phyloP scores from a whole-genome alignment of 2,113 vertebrate species.

The Pipa parva region DNA sequence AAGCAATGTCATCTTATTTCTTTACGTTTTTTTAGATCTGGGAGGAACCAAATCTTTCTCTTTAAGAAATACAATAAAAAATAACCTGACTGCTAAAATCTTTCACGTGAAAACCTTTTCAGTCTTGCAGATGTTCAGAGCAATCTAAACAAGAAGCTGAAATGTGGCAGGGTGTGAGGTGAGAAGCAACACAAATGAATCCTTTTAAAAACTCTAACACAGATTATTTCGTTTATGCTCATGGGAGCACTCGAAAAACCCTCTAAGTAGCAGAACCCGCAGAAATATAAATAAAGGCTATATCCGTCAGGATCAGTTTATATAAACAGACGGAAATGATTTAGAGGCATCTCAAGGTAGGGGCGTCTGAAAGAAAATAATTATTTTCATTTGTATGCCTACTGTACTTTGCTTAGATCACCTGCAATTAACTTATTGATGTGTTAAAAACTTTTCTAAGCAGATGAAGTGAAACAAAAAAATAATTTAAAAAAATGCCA shows the following conservation, averaged over 20 bases:
- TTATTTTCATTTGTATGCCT: neutral
- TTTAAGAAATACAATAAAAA: conserved; percentile 61
- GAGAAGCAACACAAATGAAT: neutral
- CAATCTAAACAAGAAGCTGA: conserved; percentile 63
- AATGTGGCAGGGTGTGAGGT: conserved; percentile 50
- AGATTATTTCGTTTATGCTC: neutral
- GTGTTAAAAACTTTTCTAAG: too few relatives aligned
- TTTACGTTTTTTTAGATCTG: conserved; percentile 38
- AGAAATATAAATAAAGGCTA: neutral
- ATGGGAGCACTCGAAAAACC: neutral
- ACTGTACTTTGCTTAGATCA: too few relatives aligned
- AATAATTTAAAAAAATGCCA: neutral
- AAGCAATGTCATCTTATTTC: conserved; percentile 55
- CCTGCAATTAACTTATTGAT: neutral
- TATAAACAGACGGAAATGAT: neutral
- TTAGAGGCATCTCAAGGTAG: neutral
- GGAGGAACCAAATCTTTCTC: conserved; percentile 51
- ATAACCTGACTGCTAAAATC: conserved; percentile 56
- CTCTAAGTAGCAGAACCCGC: neutral
- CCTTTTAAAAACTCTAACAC: neutral
- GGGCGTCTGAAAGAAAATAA: neutral
- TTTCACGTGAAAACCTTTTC: conserved; percentile 58
- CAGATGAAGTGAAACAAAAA: neutral
- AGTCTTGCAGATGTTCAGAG: conserved; percentile 62
- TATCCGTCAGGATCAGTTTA: neutral